These are phyloP conservation scores for Chalcis sispes DNA, from an alignment of 2,888 invertebrate species.

Conservation along the genomic window DNA sequence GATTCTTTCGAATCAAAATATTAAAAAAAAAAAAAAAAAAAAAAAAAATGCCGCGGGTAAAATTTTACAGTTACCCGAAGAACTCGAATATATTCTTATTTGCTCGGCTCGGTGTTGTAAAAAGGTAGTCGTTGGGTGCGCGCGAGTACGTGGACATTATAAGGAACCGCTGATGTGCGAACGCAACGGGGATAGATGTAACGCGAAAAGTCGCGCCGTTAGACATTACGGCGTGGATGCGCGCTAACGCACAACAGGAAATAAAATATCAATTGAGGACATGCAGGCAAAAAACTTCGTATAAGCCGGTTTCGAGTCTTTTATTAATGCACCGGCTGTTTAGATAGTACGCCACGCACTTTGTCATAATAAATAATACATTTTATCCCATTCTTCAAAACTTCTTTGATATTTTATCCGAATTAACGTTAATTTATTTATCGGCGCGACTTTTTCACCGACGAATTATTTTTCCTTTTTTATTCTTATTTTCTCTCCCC, in stretches of 20 bases:
- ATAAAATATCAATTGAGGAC: slow-evolving; percentile 54
- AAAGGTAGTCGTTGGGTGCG: slow-evolving; percentile 30
- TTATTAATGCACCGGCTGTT: slow-evolving; percentile 44
- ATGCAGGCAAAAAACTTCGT: slow-evolving; percentile 26
- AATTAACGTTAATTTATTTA: slow-evolving; percentile 46
- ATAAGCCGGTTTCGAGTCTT: slow-evolving; percentile 39
- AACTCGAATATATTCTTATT: slow-evolving; percentile 21
- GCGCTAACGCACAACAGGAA: slow-evolving; percentile 28
- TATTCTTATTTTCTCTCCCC: background rate
- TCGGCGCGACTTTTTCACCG: background rate
- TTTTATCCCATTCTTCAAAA: slow-evolving; percentile 24
- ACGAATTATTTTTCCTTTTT: background rate
- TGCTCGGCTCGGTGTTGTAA: slow-evolving; percentile 9
- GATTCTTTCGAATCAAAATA: no score
- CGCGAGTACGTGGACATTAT: background rate
- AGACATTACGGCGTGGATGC: slow-evolving; percentile 21
- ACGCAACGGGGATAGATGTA: background rate
- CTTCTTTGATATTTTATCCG: slow-evolving; percentile 38
- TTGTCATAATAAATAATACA: slow-evolving; percentile 54
- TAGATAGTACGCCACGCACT: slow-evolving; percentile 38
- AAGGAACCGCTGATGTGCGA: slow-evolving; percentile 1
- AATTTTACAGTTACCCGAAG: slow-evolving; percentile 39
- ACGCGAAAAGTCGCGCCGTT: slow-evolving; percentile 41
- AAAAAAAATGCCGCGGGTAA: slow-evolving; percentile 8
- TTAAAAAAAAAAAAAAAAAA: background rate